Percentiles rank a stretch among this genome's conserved stretches.
These are phyloP conservation scores for Acleris emargana DNA, from an alignment of 2,888 invertebrate genomes.

Conservation along the genomic window DNA sequence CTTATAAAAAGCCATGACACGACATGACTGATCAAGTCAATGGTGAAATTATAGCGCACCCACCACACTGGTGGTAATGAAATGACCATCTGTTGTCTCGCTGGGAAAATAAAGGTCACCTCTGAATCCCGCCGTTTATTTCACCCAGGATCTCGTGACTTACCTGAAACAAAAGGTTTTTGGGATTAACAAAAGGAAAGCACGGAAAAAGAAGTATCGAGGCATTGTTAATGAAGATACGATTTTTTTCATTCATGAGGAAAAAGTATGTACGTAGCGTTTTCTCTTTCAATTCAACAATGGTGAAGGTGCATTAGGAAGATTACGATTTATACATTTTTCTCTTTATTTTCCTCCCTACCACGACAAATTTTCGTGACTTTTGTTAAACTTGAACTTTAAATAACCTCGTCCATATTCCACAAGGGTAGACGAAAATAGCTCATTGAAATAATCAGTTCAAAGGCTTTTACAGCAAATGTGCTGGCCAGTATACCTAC, in stretches of 20 bases:
- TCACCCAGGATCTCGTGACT: neutral
- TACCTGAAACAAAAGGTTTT: slow-evolving; percentile 27
- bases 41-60: slow-evolving; percentile 20
- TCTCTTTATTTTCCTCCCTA: neutral
- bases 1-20: neutral
- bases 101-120: slow-evolving; percentile 17
- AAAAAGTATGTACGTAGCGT: neutral
- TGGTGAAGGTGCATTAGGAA: neutral
- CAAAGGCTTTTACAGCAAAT: no score
- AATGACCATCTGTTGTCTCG: slow-evolving; percentile 5
- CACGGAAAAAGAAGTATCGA: no score
- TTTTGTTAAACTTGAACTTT: neutral
- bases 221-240: neutral
- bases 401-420: neutral
- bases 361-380: neutral
- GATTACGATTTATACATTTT: neutral
- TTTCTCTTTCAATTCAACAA: neutral
- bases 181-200: neutral
- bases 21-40: neutral
- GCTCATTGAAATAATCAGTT: neutral
- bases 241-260: neutral
- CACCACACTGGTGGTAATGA: no score
- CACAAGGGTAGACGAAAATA: neutral
- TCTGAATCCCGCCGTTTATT: neutral
- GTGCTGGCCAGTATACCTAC: no score